A percentile compares a stretch with the other conserved stretches of the same genome.
Conservation (phyloP, 2,797 vertebrate genomes). For the Setipinna tenuifilis region DNA sequence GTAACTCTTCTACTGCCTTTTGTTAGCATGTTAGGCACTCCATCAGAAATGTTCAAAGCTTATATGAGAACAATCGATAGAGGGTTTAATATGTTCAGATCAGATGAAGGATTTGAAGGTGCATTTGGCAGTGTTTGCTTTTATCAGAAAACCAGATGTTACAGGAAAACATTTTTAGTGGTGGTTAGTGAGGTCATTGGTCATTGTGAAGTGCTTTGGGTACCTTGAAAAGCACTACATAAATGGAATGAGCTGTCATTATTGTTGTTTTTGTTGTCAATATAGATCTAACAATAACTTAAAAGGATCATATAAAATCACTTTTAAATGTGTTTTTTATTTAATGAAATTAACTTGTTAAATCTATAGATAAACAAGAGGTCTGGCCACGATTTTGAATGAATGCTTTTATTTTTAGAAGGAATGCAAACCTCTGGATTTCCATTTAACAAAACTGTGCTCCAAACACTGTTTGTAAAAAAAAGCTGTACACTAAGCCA, state of each 20-base stretch:
- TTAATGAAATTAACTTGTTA: background rate
- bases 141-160: background rate
- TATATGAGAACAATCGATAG: background rate
- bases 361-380: background rate
- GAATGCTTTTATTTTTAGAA: background rate
- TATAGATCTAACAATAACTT: too few relatives aligned
- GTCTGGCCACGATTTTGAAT: background rate
- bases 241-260: too few relatives aligned
- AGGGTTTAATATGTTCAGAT: background rate
- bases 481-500: background rate
- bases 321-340: background rate
- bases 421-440: background rate
- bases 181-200: background rate
- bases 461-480: background rate
- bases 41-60: background rate
- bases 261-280: too few relatives aligned
- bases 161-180: background rate
- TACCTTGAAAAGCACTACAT: too few relatives aligned
- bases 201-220: too few relatives aligned
- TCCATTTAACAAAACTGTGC: background rate
- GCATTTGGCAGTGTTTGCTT: constrained; percentile 46
- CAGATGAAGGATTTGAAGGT: background rate
- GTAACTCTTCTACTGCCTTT: background rate
- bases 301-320: too few relatives aligned
- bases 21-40: background rate